Conservation (phyloP, 2,888 invertebrate species). For the Nomada lathburiana region DNA sequence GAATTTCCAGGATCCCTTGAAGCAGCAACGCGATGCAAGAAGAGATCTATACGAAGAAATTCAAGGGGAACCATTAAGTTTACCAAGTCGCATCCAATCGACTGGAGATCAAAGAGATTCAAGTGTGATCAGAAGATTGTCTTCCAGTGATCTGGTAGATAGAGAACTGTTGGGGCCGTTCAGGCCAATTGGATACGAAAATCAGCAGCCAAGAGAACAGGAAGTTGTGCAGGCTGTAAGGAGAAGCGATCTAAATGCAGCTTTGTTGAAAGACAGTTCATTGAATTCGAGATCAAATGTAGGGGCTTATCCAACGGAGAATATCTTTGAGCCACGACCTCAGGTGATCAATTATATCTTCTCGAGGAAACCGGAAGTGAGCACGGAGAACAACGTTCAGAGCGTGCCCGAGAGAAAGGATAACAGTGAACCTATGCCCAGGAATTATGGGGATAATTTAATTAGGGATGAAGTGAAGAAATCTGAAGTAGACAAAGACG, state of each 20-base stretch:
- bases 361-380: constrained; percentile 41
- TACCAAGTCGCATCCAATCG: background rate
- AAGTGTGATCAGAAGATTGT: constrained; percentile 12
- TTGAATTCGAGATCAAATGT: background rate
- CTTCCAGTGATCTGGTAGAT: constrained; percentile 8
- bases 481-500: constrained; percentile 39
- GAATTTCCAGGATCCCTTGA: background rate
- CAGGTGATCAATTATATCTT: constrained; percentile 75
- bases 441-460: constrained; percentile 65
- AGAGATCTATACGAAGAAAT: constrained; percentile 43
- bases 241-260: background rate
- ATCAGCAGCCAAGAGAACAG: background rate
- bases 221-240: background rate
- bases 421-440: constrained; percentile 35
- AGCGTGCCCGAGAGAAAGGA: constrained; percentile 26
- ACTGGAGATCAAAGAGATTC: background rate
- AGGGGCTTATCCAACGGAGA: constrained; percentile 58
- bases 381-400: background rate
- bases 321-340: constrained; percentile 75
- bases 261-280: background rate
- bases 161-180: background rate
- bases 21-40: background rate
- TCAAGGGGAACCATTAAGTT: background rate
- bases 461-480: constrained; percentile 58
- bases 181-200: background rate